phyloP scores from a whole-genome alignment of 1,140 invertebrate species.

The Bombus picipes region DNA sequence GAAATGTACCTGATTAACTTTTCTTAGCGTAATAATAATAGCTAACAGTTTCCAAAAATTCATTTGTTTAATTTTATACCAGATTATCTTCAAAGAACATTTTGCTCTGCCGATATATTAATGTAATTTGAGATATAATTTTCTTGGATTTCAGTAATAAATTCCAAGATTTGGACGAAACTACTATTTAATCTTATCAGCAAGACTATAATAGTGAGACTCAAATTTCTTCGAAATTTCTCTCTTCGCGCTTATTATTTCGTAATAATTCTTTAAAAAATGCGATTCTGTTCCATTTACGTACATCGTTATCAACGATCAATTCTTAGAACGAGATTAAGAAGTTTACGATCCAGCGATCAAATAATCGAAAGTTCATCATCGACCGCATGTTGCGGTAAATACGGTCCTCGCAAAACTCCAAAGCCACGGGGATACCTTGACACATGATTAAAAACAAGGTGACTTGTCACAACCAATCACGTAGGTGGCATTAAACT shows the following conservation, averaged over 20 bases:
- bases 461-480: constrained; percentile 51
- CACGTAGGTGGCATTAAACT: constrained; percentile 44
- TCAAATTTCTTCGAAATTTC: background rate
- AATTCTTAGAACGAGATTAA: background rate
- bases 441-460: constrained; percentile 50
- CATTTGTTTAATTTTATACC: too few species aligned
- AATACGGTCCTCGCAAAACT: background rate
- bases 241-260: too few species aligned
- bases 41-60: too few species aligned
- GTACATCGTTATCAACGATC: background rate
- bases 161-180: background rate
- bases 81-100: too few species aligned
- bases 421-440: constrained; percentile 24
- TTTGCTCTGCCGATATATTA: too few species aligned
- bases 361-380: background rate
- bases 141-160: background rate
- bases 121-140: too few species aligned
- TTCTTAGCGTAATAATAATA: too few species aligned
- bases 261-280: too few species aligned
- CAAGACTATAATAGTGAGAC: background rate
- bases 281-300: too few species aligned
- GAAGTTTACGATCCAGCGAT: background rate
- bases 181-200: background rate
- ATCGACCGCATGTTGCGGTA: background rate
- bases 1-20: too few species aligned